Base-by-base conservation (phyloP, 2,113 vertebrate species). In the Panurus biarmicus region DNA sequence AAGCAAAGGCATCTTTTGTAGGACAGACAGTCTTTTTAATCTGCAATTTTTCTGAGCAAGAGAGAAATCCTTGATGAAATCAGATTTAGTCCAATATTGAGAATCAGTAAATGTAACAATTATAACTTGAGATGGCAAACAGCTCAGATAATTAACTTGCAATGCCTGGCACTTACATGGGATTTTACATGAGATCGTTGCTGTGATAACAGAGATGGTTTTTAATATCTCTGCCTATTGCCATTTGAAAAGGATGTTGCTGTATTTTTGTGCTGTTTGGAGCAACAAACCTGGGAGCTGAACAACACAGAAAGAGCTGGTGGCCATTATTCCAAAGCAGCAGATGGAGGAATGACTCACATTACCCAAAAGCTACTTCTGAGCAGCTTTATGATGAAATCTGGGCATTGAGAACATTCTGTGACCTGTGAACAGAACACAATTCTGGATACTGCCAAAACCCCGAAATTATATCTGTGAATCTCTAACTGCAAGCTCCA, bases 121-220 rank as follows among this genome's bases (percentile, higher is more conserved):
- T 8, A 7, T 17, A 47, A 60, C n/a, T 18, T 29, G 67, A 87
- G 81, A 18, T 10, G 24, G n/a, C 19, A 53, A 73, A 74, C 6
- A n/a, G 40, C 64, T 36, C 44, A 50, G 50, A 57, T 25, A 31
- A 58, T 76, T 56, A 36, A 47, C 48, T 51, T 51, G 58, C 24
- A 65, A 21, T 35, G 22, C 24, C 47, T 69, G 45, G 51, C 31
- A 38, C 44, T 61, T 57, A 11, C 12, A 18, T 2, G 21, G 28
- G 65, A 74, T 92, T 92, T 57, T 73, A 50, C 42, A 53, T 0
- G 0, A 90, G 42, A 33, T 10, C 8, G 7, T 7, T 75, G 47
- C 35, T 54, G 7, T 0, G 0, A 66, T 40, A 72, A 64, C 25
- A 1, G 16, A 12, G 8, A 14, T 28, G 1, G 14, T 44, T 64